phyloP scores from a whole-genome alignment of 2,797 vertebrate genomes.

The Myiotriccus ornatus region DNA sequence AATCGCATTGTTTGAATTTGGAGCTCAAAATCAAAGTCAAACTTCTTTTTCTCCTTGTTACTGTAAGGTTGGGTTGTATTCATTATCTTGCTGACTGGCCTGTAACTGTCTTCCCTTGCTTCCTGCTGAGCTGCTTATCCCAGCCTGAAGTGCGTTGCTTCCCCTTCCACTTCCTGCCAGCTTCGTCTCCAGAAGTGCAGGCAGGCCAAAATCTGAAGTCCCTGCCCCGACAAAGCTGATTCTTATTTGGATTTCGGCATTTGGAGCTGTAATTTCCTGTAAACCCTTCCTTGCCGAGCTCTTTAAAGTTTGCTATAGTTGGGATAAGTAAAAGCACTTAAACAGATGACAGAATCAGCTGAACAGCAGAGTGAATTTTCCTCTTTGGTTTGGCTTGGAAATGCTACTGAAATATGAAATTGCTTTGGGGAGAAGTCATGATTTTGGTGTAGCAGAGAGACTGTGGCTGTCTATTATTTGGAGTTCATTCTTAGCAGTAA shows the following conservation, averaged over 20 bases:
- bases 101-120: background rate
- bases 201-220: background rate
- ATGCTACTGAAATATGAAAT: background rate
- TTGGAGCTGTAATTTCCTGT: constrained; percentile 12
- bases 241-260: background rate
- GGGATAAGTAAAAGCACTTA: background rate
- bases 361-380: background rate
- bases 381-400: background rate
- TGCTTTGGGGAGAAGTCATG: background rate
- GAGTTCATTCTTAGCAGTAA: background rate
- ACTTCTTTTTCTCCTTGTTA: background rate
- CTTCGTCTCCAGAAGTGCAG: background rate
- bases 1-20: constrained; percentile 18
- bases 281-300: background rate
- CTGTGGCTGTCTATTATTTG: background rate
- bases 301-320: background rate
- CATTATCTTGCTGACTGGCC: constrained; percentile 14
- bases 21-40: constrained; percentile 15
- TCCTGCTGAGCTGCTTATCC: constrained; percentile 38
- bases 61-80: background rate
- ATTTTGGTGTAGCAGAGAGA: background rate
- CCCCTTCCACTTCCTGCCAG: constrained; percentile 54
- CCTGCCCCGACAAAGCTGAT: background rate
- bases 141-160: background rate
- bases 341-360: background rate